Evolutionary conservation across 1,140 invertebrate genomes (phyloP).

Genomic region (Octopus sinensis): DNA sequence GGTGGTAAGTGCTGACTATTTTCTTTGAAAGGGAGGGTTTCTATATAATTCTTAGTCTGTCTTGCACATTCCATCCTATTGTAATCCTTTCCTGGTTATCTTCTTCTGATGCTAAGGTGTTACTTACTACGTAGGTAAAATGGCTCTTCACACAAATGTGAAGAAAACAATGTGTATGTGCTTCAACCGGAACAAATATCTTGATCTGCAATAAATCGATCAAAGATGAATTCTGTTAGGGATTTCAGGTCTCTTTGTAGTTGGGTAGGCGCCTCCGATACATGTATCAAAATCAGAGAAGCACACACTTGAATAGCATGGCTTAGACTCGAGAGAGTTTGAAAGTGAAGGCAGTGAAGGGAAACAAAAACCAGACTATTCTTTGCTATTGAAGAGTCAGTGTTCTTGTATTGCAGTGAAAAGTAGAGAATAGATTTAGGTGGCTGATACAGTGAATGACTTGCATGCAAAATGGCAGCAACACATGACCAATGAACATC

Average conservation of each 20-base stretch:
- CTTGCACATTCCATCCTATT: not conserved
- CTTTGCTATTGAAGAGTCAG: too few relatives aligned
- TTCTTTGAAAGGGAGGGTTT: not conserved
- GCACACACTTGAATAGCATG: not conserved
- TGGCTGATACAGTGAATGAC: not conserved
- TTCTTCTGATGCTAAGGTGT: not conserved
- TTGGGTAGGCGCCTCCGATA: not conserved
- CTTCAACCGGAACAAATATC: not conserved
- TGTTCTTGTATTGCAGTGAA: not conserved
- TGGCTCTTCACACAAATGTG: not conserved
- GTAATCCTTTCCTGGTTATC: not conserved
- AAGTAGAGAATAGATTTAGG: not conserved
- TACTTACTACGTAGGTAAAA: not conserved
- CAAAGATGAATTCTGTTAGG: not conserved
- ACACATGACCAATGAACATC: not conserved
- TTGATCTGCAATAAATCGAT: not conserved
- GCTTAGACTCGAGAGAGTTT: not conserved
- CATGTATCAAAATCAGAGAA: not conserved
- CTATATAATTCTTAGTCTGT: not conserved
- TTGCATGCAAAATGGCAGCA: not conserved
- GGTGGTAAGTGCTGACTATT: conserved; percentile 64
- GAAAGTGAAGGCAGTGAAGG: not conserved
- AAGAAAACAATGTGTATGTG: not conserved
- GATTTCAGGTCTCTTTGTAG: not conserved
- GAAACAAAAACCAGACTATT: not conserved